Evolutionary conservation across 2,113 vertebrate genomes (phyloP), one percentile per base, ranked within the genome.

Genomic region (Galbula dea): DNA sequence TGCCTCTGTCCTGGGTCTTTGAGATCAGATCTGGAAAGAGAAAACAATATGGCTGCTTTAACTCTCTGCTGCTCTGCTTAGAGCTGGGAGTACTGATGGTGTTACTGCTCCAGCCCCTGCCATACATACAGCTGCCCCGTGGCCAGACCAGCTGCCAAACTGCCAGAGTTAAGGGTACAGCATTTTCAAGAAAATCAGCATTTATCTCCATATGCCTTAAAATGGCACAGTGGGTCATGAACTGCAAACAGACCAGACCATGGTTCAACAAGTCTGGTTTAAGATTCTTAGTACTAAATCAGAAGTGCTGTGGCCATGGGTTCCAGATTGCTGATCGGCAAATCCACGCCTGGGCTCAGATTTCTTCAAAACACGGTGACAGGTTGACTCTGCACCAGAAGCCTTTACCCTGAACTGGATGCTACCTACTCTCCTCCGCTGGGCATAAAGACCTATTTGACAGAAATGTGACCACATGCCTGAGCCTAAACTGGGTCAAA

Each of bases 361-460:
- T 36, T 46, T 79, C 52, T 83, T 85, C 43, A 41, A 67, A 85
- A 46, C 4, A 11, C 4, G 0, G 4, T 2, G 5, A 8, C 19
- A 39, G 49, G n/a, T 11, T 68, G 66, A 13, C 30, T 45, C 27
- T 73, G 61, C 32, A 43, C 41, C 55, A 54, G 65, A 76, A 77
- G 41, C 66, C 55, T 49, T 67, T 58, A 6, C 6, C 12, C 58
- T 43, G 36, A 68, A 37, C 26, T 1, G 2, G 15, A 18, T 55
- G 48, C 69, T 86, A 41, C 59, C 69, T 65, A 5, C 18, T 43
- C 1, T 0, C 46, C 29, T 89, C 36, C 0, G 0, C 8, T 2
- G 7, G 21, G 27, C 3, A 1, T 0, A 0, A n/a, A 49, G 71
- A 51, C 26, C 2, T 0, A 5, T 51, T 37, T 61, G 74, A 59